Base-by-base conservation (phyloP, 2,113 vertebrate species). In the Engystomops pustulosus region DNA sequence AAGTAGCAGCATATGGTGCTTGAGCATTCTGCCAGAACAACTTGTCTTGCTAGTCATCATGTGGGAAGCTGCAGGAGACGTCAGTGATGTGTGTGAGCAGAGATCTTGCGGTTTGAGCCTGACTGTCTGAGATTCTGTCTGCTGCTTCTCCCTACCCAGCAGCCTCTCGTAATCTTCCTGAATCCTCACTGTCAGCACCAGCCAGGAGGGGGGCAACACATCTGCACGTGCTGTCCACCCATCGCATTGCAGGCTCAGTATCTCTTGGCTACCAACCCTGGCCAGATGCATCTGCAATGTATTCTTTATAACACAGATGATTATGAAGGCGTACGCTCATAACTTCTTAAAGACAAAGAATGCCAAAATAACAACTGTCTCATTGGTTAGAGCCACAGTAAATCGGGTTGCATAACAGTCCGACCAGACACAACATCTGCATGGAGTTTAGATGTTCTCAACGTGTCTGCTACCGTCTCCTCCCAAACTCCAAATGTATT, bases 31-130 rank as follows among this genome's bases (percentile, higher is more conserved):
- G 90, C 86, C 85, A 87, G 89, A 89, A 88, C 87, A 90, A 91
- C 88, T 89, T 92, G 88, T 87, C 87, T 79, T 88, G 88, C 88
- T 87, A 87, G 89, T 91, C 88, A 87, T 91, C 86, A 86, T 89
- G 65, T 86, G 88, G 86, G 90, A 90, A 91, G 88, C 88, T 86
- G 91, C 82, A 86, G 86, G 90, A 91, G 92, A 90, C 90, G 89
- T 88, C 88, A 89, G 88, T 90, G 86, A 91, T 92, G 87, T 91
- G 83, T 84, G 81, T 88, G 89, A 90, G 91, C 86, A 88, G 88
- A 90, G 90, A 89, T 89, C 89, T 72, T 69, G 79, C n/a, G 45
- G 65, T 58, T 53, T 53, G 45, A 23, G 44, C 65, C 51, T 67
- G 62, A 67, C 62, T 82, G 80, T 72, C 80, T 82, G 68, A 18